phyloP scores from a whole-genome alignment of 2,113 vertebrate genomes.

The Phocoena sinus region DNA sequence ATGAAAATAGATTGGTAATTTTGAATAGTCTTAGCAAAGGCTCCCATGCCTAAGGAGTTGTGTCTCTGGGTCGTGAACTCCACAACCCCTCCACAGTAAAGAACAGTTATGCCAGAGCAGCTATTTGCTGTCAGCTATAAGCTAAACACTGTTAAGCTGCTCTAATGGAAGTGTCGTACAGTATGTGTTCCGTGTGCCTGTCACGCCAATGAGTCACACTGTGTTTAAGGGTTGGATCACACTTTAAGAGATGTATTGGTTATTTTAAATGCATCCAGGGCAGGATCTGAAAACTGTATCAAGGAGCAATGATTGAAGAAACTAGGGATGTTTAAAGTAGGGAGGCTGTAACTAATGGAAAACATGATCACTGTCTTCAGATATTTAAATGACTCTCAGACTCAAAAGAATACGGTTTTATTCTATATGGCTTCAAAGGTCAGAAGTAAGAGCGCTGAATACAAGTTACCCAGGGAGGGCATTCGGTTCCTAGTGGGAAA shows the following conservation, averaged over 20 bases:
- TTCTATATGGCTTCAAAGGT: constrained; percentile 9
- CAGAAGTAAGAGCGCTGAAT: background rate
- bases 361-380: constrained; percentile 15
- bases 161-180: constrained; percentile 13
- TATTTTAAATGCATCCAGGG: background rate
- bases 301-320: background rate
- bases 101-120: constrained; percentile 1
- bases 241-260: background rate
- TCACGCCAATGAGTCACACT: background rate
- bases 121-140: constrained; percentile 15
- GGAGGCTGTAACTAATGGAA: background rate
- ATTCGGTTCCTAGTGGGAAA: background rate
- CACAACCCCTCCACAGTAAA: background rate
- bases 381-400: constrained; percentile 28
- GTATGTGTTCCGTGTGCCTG: background rate
- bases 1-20: constrained; percentile 38
- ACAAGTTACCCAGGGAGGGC: background rate
- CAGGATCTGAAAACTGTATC: background rate
- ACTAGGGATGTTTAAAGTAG: background rate
- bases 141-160: background rate
- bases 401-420: background rate
- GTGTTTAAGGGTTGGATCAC: background rate
- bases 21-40: constrained; percentile 41
- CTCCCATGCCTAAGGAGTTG: constrained; percentile 7
- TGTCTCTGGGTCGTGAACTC: background rate